A percentile compares a stretch with the other conserved stretches of the same genome.
Conservation (phyloP, 2,797 vertebrate species). For the Leptatherina wallacei region DNA sequence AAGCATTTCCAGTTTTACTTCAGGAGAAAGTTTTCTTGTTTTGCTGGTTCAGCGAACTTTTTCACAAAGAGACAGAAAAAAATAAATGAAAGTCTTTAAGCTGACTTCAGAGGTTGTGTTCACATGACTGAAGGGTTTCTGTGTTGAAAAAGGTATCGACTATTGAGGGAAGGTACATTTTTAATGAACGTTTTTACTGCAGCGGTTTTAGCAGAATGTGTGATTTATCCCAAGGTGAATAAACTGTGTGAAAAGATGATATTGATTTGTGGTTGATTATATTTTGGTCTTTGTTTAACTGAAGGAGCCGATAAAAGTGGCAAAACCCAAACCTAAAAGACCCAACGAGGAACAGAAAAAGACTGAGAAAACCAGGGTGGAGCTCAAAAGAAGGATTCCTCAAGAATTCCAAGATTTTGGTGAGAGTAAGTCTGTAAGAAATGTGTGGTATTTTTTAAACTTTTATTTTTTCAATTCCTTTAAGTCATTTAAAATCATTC, state of each 20-base stretch:
- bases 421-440: conserved; percentile 82
- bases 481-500: background rate
- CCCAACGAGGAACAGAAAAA: conserved; percentile 80
- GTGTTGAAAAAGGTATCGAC: background rate
- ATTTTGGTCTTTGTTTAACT: conserved; percentile 27
- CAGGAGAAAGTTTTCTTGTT: background rate
- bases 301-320: conserved; percentile 92
- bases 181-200: background rate
- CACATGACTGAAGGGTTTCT: background rate
- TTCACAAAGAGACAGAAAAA: background rate
- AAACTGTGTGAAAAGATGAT: background rate
- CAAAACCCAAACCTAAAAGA: conserved; percentile 89
- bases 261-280: background rate
- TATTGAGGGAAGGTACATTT: background rate
- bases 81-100: background rate
- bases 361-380: conserved; percentile 85
- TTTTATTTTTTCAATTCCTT: background rate
- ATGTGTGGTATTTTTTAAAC: background rate
- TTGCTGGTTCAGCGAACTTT: background rate
- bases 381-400: conserved; percentile 81
- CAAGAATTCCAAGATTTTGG: conserved; percentile 87
- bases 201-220: background rate
- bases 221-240: background rate
- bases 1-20: too few species aligned
- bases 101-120: background rate